Evolutionary conservation across 2,888 invertebrate genomes (phyloP).

Genomic region (Xylocampa areola): DNA sequence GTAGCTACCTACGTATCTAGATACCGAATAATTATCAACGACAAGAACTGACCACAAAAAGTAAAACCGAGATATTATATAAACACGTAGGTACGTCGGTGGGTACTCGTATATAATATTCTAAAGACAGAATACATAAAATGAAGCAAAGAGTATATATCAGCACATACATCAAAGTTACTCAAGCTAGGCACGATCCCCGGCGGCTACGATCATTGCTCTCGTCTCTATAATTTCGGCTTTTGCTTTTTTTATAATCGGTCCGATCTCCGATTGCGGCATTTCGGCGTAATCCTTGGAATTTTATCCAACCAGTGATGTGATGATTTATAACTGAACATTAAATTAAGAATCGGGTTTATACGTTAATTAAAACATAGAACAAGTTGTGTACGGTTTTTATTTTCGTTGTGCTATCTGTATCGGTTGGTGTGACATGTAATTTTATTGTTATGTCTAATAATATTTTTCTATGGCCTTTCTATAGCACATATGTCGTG

Average conservation of each 20-base stretch:
- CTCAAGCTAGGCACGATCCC: slow-evolving; percentile 58
- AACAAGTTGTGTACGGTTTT: slow-evolving; percentile 28
- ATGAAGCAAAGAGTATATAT: slow-evolving; percentile 25
- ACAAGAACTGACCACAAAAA: slow-evolving; percentile 4
- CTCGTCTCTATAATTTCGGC: slow-evolving; percentile 69
- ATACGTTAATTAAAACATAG: slow-evolving; percentile 63
- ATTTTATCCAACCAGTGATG: slow-evolving; percentile 67
- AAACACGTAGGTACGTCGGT: neutral
- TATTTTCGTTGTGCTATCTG: slow-evolving; percentile 8
- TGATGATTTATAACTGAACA: slow-evolving; percentile 69
- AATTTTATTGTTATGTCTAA: slow-evolving; percentile 20
- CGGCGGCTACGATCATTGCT: slow-evolving; percentile 70
- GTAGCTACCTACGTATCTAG: neutral
- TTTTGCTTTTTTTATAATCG: slow-evolving; percentile 73
- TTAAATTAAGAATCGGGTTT: slow-evolving; percentile 64
- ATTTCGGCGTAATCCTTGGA: slow-evolving; percentile 67
- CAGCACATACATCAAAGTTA: slow-evolving; percentile 51
- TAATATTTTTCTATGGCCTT: slow-evolving; percentile 16
- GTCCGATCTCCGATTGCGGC: slow-evolving; percentile 73
- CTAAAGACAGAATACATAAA: slow-evolving; percentile 23
- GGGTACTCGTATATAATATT: slow-evolving; percentile 14
- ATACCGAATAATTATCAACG: neutral
- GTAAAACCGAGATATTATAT: neutral
- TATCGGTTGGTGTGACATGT: slow-evolving; percentile 2
- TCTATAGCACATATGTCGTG: neutral